Conservation (phyloP, 2,113 vertebrate genomes). For the Oophaga pumilio region DNA sequence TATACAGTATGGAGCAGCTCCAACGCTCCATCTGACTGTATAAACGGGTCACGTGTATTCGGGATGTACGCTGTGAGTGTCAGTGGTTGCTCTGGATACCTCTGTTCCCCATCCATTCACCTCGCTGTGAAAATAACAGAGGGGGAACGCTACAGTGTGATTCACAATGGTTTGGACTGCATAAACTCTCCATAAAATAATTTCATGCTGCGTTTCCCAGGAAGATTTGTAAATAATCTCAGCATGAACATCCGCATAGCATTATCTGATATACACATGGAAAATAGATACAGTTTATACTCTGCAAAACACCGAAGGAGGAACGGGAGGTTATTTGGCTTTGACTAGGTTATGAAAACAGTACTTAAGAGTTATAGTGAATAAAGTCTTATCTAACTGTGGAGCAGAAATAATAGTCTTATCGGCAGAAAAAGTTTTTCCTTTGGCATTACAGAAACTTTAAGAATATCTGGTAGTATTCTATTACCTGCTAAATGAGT, state of each 20-base stretch:
- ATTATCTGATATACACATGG: neutral
- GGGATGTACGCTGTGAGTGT: neutral
- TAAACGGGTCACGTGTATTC: neutral
- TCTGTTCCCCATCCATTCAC: conserved; percentile 13
- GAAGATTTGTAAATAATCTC: conserved; percentile 28
- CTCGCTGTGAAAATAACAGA: conserved; percentile 36
- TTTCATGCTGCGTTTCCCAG: conserved; percentile 30
- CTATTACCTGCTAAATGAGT: neutral
- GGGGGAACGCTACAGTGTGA: conserved; percentile 1
- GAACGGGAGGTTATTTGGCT: neutral
- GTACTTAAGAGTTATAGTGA: neutral
- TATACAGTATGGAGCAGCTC: neutral
- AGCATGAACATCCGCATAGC: conserved; percentile 4
- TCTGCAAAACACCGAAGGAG: neutral
- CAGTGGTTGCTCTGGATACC: conserved; percentile 4
- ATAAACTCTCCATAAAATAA: conserved; percentile 17
- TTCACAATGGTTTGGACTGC: conserved; percentile 25
- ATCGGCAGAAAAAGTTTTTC: neutral
- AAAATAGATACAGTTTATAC: conserved; percentile 20
- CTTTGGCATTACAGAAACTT: neutral
- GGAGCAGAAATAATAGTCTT: neutral
- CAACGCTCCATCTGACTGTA: neutral
- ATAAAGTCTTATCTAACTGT: neutral
- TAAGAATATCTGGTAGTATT: neutral
- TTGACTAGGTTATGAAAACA: neutral